Conservation (phyloP, 2,888 invertebrate genomes). For the Epistrophella euchroma region DNA sequence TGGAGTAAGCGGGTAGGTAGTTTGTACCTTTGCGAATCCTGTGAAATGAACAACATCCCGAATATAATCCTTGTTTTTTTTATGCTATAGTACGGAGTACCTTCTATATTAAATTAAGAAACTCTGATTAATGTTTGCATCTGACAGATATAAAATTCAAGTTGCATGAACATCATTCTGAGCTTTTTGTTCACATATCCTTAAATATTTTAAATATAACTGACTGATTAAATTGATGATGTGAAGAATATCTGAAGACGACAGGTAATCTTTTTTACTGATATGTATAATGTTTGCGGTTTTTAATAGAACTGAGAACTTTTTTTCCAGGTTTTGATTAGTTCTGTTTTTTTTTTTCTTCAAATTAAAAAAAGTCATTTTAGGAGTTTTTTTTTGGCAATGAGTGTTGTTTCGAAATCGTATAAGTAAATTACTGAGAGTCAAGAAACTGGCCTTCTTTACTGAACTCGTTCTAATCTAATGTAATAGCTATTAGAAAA, state of each 20-base stretch:
- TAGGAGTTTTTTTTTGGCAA: background rate
- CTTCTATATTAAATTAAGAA: conserved; percentile 70
- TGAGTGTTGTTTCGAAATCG: background rate
- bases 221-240: conserved; percentile 70
- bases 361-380: background rate
- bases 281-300: conserved; percentile 8
- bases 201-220: conserved; percentile 49
- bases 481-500: too few species aligned
- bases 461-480: too few species aligned
- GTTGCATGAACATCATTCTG: background rate
- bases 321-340: conserved; percentile 6
- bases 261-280: conserved; percentile 66
- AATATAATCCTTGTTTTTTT: conserved; percentile 33
- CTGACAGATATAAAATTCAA: conserved; percentile 58
- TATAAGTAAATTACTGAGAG: too few species aligned
- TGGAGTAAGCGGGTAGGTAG: conserved; percentile 20
- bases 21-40: conserved; percentile 29
- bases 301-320: background rate
- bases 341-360: background rate
- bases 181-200: conserved; percentile 30
- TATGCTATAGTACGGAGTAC: conserved; percentile 4
- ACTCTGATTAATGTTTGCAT: conserved; percentile 71
- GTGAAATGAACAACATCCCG: conserved; percentile 42
- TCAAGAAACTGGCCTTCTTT: too few species aligned
- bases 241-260: conserved; percentile 56